Evolutionary conservation across 64 coral and sea anemone species (phyloP), one percentile per base, ranked within the genome.

Genomic region (Astreopora myriophthalma): DNA sequence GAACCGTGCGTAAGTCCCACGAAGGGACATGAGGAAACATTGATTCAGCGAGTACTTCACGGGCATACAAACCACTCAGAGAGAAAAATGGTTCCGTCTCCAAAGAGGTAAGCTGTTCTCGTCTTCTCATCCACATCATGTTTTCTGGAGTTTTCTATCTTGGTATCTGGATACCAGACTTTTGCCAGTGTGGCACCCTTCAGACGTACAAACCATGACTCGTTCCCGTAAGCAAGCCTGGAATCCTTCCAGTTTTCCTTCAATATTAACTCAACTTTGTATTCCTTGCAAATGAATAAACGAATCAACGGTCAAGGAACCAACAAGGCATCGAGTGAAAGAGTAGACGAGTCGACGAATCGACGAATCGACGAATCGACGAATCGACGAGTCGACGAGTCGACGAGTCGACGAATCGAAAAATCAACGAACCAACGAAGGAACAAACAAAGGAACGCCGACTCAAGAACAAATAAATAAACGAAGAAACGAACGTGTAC

Each of bases 101-200:
- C 73, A 40, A 58, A 89, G 13, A 89, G 34, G 8, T 67, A 78
- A 24, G 34, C 57, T 0, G 87, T 78, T 69, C 30, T 78, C 22
- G 87, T 89, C 9, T 31, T 69, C 5, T 75, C 34, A 23, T 89
- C 87, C 1, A 52, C 57, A 3, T 63, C 87, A n/a, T 68, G 60
- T 48, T 89, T 89, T 83, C 79, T 64, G 32, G 79, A 62, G 52
- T 83, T 83, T 38, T 83, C 79, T 19, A 83, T 83, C 28, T 64
- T 20, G 6, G 79, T 83, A 65, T 83, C 79, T 63, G 79, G 79
- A 83, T 83, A 83, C 79, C 79, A 83, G 0, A 83, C 20, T 23
- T 83, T 65, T 6, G 57, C 58, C 0, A 83, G 34, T 23, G 58
- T 64, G 22, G 37, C 34, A n/a, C 58, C 32, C 17, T 83, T 83